Base-by-base conservation (phyloP, 2,888 invertebrate genomes). In the Oasisia sp. region DNA sequence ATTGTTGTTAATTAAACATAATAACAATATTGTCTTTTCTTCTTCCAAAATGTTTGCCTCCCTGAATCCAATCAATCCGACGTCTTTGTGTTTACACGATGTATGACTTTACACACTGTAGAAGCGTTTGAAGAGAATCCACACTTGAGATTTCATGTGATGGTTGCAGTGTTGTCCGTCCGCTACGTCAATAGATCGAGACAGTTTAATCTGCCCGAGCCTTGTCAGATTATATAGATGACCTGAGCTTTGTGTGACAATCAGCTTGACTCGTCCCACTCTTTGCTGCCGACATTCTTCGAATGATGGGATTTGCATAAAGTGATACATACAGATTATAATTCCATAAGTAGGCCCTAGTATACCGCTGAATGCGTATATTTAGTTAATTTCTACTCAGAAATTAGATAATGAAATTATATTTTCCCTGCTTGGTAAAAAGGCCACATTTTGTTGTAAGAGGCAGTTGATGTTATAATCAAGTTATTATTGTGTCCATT, bases 211-310 rank as follows among this genome's bases (percentile, higher is more conserved):
- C 74, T 27, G 74, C 27, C 74, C 74, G 19, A 74, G 27, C 74
- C 74, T 74, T 74, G 74, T 74, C 74, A 74, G 74, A 74, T 74
- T 74, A 74, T 74, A 74, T 27, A 74, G 74, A 74, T 74, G 74
- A 74, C 74, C 74, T 5, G 74, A 74, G 19, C 27, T 74, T 74
- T 74, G 74, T 74, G 74, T 74, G 7, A 74, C 74, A 5, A 74
- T 27, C 74, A 74, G 74, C 27, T 74, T 74, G 74, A 27, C 74
- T 74, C 74, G 74, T n/a, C 74, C 27, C 27, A 27, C 19, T 74
- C 74, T 14, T 74, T 27, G 27, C n/a, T 74, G 74, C 27, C 27
- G 74, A 74, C 74, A 74, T 74, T 74, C 14, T 74, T 74, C 74
- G 27, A 74, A 74, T 74, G 27, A 74, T 74, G 74, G 74, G 74